A percentile compares a stretch with the other conserved stretches of the same genome.
Evolutionary conservation across 2,888 invertebrate genomes (phyloP).

Genomic region (Dryocosmus kuriphilus): DNA sequence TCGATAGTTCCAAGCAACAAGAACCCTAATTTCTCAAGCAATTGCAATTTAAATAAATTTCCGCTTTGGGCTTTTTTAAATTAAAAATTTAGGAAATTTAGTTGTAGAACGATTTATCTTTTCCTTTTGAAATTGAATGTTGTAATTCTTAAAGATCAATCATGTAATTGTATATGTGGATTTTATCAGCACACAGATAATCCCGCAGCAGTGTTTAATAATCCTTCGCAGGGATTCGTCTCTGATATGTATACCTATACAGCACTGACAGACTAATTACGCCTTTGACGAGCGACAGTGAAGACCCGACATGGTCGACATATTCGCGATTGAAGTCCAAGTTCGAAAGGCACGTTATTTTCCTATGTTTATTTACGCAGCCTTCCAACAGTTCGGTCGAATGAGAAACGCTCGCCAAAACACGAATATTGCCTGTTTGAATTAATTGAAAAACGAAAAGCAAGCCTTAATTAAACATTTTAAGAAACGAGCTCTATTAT

Average conservation of each 20-base stretch:
- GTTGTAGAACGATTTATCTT: too few species aligned
- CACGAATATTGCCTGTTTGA: conserved; percentile 37
- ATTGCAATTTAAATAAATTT: too few species aligned
- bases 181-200: conserved; percentile 9
- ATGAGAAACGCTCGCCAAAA: conserved; percentile 34
- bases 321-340: conserved; percentile 39
- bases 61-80: too few species aligned
- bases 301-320: conserved; percentile 36
- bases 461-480: conserved; percentile 14
- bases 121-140: not conserved
- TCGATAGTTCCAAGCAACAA: conserved; percentile 13
- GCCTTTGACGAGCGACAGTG: conserved; percentile 39
- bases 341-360: conserved; percentile 41
- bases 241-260: conserved; percentile 29
- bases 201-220: conserved; percentile 11
- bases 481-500: not conserved
- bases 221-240: conserved; percentile 29
- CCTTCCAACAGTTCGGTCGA: conserved; percentile 27
- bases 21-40: not conserved
- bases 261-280: conserved; percentile 38
- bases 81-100: too few species aligned
- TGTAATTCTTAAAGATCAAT: not conserved
- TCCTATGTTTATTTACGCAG: conserved; percentile 39
- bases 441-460: conserved; percentile 28
- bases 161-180: not conserved